Percentiles rank a stretch among this genome's conserved stretches.
Conservation (phyloP, 2,113 vertebrate genomes). For the Macheiramphus alcinus region DNA sequence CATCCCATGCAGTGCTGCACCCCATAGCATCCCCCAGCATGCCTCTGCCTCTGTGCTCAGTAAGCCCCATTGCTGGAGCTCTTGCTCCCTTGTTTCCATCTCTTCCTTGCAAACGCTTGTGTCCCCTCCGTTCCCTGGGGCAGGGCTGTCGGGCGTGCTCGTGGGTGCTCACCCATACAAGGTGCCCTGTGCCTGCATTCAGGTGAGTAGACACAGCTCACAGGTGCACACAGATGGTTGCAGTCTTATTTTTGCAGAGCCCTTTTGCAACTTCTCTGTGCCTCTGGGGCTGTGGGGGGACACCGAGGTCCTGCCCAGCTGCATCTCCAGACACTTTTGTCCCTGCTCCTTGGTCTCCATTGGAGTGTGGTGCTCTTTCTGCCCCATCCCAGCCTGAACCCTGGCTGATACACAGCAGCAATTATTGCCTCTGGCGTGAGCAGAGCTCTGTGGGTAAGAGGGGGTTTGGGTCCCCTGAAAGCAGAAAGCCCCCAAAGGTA, state of each 20-base stretch:
- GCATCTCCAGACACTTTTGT: background rate
- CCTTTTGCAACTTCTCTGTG: background rate
- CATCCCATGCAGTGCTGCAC: background rate
- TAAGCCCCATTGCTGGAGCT: background rate
- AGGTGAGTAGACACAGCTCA: background rate
- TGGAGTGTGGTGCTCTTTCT: background rate
- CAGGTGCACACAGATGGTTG: background rate
- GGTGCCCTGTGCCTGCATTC: background rate
- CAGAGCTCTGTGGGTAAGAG: background rate
- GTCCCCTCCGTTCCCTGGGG: background rate
- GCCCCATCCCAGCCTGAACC: background rate
- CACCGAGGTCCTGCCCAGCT: background rate
- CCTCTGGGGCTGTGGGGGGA: background rate
- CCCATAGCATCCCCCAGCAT: background rate
- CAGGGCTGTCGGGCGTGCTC: background rate
- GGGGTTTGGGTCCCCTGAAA: background rate
- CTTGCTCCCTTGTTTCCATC: background rate
- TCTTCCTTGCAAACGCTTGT: fast-evolving
- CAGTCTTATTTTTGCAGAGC: background rate
- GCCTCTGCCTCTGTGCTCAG: fast-evolving
- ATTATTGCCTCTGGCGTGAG: background rate
- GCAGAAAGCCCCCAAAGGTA: background rate
- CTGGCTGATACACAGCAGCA: background rate
- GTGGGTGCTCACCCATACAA: background rate
- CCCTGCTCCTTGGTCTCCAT: background rate